Conservation (phyloP, 1,140 invertebrate species). For the Steinernema khuongi region DNA sequence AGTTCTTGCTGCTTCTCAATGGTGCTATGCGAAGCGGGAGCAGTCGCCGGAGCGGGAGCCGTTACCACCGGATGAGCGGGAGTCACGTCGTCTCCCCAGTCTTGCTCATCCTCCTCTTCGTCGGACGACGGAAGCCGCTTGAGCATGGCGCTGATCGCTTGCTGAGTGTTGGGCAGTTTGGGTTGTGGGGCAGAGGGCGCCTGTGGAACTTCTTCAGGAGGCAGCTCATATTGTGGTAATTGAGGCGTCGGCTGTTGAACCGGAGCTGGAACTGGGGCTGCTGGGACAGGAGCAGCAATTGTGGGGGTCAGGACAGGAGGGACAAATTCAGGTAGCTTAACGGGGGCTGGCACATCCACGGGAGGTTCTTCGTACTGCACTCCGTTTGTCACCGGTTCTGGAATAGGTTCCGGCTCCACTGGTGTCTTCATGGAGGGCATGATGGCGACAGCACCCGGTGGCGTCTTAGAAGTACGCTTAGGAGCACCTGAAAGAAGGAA, state of each 20-base stretch:
- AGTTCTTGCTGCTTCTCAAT: neutral
- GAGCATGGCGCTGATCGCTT: too few species aligned
- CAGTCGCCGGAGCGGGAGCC: neutral
- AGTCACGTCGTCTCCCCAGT: neutral
- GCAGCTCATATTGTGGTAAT: slow-evolving; percentile 28
- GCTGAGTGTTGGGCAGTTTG: too few species aligned
- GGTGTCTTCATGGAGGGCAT: slow-evolving; percentile 28
- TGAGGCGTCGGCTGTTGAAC: slow-evolving; percentile 4
- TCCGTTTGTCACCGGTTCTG: neutral
- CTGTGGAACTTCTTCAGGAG: slow-evolving; percentile 26
- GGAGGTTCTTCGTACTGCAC: slow-evolving; percentile 35
- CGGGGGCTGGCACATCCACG: neutral
- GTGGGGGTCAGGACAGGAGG: neutral
- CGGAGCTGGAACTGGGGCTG: slow-evolving; percentile 19
- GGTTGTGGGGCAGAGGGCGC: neutral
- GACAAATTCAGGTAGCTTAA: neutral
- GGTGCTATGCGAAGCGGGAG: too few species aligned
- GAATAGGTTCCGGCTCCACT: slow-evolving; percentile 1
- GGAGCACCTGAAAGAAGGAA: neutral
- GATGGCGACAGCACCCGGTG: slow-evolving; percentile 31
- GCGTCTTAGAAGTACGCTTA: slow-evolving; percentile 24
- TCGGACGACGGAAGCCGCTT: too few species aligned
- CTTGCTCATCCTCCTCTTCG: too few species aligned
- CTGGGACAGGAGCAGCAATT: too few species aligned
- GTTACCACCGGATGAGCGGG: neutral